A percentile compares a stretch with the other conserved stretches of the same genome.
Conservation (phyloP, 2,113 vertebrate species). For the Shinisaurus crocodilurus region DNA sequence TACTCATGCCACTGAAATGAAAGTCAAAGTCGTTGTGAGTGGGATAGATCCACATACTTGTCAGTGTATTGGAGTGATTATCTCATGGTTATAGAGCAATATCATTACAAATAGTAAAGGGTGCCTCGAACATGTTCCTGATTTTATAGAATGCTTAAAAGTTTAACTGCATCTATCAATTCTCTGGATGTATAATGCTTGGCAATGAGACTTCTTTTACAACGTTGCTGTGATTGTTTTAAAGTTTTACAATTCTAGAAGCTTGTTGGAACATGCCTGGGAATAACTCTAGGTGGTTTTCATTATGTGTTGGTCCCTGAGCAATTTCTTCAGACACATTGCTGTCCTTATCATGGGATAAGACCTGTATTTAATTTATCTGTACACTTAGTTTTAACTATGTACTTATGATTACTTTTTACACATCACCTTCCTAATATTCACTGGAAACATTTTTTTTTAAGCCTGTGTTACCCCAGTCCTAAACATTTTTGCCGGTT, state of each 20-base stretch:
- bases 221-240: conserved; percentile 24
- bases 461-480: background rate
- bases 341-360: background rate
- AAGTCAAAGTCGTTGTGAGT: background rate
- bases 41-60: background rate
- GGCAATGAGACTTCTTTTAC: conserved; percentile 16
- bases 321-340: conserved; percentile 2
- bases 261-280: conserved; percentile 3
- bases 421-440: background rate
- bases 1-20: background rate
- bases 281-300: background rate
- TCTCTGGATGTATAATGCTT: conserved; percentile 28
- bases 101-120: conserved; percentile 16
- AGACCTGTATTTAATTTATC: conserved; percentile 11
- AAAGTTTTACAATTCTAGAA: conserved; percentile 12
- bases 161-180: conserved; percentile 20
- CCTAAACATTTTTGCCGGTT: background rate
- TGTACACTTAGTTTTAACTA: background rate
- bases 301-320: background rate
- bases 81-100: conserved; percentile 1
- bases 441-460: conserved; percentile 21
- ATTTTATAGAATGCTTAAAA: conserved; percentile 27
- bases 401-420: background rate
- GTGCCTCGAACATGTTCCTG: background rate
- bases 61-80: background rate